Base-by-base conservation (phyloP, 53 echinoderm and acorn worm species). In the Hippasteria phrygiana region DNA sequence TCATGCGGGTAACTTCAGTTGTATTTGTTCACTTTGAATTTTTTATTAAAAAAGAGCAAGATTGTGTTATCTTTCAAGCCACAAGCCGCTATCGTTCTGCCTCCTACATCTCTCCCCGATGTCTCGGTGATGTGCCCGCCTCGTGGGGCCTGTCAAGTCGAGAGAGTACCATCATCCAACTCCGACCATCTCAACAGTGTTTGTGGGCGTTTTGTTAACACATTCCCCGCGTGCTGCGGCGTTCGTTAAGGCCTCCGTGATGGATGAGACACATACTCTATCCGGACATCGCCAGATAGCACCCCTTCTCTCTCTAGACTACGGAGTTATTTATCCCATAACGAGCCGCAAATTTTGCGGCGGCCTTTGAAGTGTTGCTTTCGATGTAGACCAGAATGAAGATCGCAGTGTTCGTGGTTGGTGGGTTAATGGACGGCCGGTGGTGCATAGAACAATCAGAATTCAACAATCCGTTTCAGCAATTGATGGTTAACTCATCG, bases 181-280 rank as follows among this genome's bases (percentile, higher is more conserved):
- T 39, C 62, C n/a, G n/a, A 51, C 76, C 69, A 14, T n/a, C n/a
- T 79, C 59, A 8, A 4, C 76, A 26, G n/a, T n/a, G n/a, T n/a
- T n/a, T n/a, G 78, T 81, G 85, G 85, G 85, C 85, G 85, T 85
- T 71, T 85, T 71, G 85, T 85, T 85, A 85, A 85, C 85, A 85
- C 71, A 38, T 71, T 48, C 12, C 18, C 53, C 77, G 77, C 16
- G 51, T 66, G 66, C 43, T 66, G 64, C 41, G 13, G 59, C 59
- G 37, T 62, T 54, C 79, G 38, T 59, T 39, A n/a, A 38, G 59
- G 79, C 13, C 36, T 33, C 34, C 34, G 3, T 85, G 85, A 85
- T 85, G 85, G 71, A 85, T 85, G 85, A 12, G 85, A 4, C 18
- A 0, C 1, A 20, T 9, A 20, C 33, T 36, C 41, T 37, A 71